Percentiles rank a stretch among this genome's conserved stretches.
Evolutionary conservation across 2,113 vertebrate species (phyloP).

Genomic region (Odontophorus gujanensis): DNA sequence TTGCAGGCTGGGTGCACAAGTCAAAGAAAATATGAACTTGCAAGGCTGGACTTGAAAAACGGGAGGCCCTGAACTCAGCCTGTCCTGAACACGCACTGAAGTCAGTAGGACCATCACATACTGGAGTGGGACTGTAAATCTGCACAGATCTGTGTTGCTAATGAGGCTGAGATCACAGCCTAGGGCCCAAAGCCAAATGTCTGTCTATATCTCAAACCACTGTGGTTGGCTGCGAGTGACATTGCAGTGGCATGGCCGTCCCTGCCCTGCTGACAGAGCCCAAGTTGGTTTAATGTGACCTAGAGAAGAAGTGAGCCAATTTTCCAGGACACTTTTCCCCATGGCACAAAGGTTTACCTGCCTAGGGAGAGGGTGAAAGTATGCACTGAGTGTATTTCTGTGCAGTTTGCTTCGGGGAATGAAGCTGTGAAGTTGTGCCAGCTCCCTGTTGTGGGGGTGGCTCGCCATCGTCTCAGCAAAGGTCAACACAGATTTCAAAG

Average conservation of each 20-base stretch:
- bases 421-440: neutral
- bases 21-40: neutral
- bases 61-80: neutral
- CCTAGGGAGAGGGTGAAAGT: neutral
- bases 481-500: rapidly evolving
- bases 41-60: neutral
- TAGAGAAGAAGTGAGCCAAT: neutral
- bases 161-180: neutral
- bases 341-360: neutral
- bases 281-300: neutral
- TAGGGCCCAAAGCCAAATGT: neutral
- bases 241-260: rapidly evolving
- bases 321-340: neutral
- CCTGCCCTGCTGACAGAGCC: neutral
- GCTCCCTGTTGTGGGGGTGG: rapidly evolving
- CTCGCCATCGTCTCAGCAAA: neutral
- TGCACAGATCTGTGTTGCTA: neutral
- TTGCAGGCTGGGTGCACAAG: neutral
- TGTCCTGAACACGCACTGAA: neutral
- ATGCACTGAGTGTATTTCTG: neutral
- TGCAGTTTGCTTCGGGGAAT: neutral
- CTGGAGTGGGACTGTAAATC: neutral
- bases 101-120: neutral
- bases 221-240: neutral
- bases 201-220: rapidly evolving